A percentile compares a stretch with the other conserved stretches of the same genome.
Evolutionary conservation across 2,797 vertebrate species (phyloP).

Genomic region (Argyrosomus regius): DNA sequence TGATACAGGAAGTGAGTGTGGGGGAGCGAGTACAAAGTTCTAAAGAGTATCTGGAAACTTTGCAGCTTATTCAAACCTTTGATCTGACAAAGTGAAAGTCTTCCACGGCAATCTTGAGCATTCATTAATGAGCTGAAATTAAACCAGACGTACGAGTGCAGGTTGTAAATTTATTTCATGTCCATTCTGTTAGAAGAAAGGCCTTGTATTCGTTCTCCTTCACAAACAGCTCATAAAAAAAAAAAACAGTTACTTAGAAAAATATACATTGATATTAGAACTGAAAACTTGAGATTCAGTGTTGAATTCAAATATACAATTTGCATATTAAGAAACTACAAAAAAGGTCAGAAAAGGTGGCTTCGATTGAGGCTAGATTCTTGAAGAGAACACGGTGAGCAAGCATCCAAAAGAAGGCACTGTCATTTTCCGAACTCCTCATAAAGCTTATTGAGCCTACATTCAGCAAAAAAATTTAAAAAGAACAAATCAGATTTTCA

Average conservation of each 20-base stretch:
- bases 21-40: slow-evolving; percentile 44
- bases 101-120: slow-evolving; percentile 14
- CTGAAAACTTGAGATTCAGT: slow-evolving; percentile 82
- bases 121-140: slow-evolving; percentile 35
- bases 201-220: slow-evolving; percentile 73
- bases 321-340: slow-evolving; percentile 82
- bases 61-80: slow-evolving; percentile 49
- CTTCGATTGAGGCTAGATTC: slow-evolving; percentile 69
- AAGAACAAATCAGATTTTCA: slow-evolving; percentile 47
- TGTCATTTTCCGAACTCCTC: slow-evolving; percentile 65
- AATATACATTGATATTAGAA: slow-evolving; percentile 85
- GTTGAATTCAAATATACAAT: slow-evolving; percentile 86
- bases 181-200: slow-evolving; percentile 76
- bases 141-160: slow-evolving; percentile 59
- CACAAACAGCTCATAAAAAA: slow-evolving; percentile 78
- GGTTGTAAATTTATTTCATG: slow-evolving; percentile 81
- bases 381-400: slow-evolving; percentile 61
- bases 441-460: slow-evolving; percentile 81
- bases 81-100: slow-evolving; percentile 49
- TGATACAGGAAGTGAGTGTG: slow-evolving; percentile 64
- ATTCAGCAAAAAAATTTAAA: slow-evolving; percentile 68
- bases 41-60: slow-evolving; percentile 60
- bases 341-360: slow-evolving; percentile 72
- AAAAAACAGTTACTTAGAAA: slow-evolving; percentile 81
- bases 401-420: slow-evolving; percentile 75